Evolutionary conservation across 2,797 vertebrate species (phyloP), one percentile per base, ranked within the genome.

Genomic region (Martes flavigula): DNA sequence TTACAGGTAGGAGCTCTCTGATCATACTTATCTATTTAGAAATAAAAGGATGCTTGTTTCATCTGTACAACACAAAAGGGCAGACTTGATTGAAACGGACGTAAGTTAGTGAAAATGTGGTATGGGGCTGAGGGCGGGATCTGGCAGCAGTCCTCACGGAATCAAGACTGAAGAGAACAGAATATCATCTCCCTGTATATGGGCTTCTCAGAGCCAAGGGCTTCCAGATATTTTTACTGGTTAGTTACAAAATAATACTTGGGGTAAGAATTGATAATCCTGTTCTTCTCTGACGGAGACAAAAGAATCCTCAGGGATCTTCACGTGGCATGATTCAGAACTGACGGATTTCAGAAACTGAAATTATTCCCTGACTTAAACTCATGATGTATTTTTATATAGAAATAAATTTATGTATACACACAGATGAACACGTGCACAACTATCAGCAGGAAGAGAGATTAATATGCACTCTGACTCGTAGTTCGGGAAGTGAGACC

Each of bases 1-100:
- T 97, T 98, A 97, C 97, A 97, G 64, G 91, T 72, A 95, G 94
- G 73, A 96, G 91, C 58, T 89, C 72, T 92, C 70, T 96, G 91
- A 94, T 77, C 64, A 85, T 73, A 96, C 51, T 89, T 87, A 83
- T 82, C 85, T 90, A 78, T 58, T 43, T 72, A 95, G 97, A 91
- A 93, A 94, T 85, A 94, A 40, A 95, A 86, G 48, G 48, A 58
- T 93, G 73, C 90, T 30, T 83, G 82, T 92, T 70, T 81, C 40
- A 79, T 79, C 82, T 97, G 77, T 90, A 87, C 93, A 96, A 94
- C 91, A 86, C 54, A 94, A 91, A 94, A 90, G 51, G 60, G 35
- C 21, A 48, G 64, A 79, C 77, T 15, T 90, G 81, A 90, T 1
- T 66, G 82, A 66, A 79, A 81, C 1, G 51, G 68, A 62, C 4